Evolutionary conservation across 2,797 vertebrate species (phyloP).

Genomic region (Microtus californicus): DNA sequence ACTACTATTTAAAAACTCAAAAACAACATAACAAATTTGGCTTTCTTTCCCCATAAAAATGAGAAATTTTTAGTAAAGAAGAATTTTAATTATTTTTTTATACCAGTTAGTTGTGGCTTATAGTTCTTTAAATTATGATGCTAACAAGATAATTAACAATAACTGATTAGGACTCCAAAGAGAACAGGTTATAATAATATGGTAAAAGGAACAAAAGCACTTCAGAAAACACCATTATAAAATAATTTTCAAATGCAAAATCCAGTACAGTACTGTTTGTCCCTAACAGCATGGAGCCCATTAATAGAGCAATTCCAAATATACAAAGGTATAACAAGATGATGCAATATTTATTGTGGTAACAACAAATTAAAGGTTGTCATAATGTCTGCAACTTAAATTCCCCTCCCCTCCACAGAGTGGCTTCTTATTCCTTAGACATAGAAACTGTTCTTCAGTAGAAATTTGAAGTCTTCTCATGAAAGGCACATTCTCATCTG

Average conservation of each 20-base stretch:
- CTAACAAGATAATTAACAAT: constrained; percentile 59
- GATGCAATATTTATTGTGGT: constrained; percentile 80
- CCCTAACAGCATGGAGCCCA: constrained; percentile 64
- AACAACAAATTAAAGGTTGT: constrained; percentile 82
- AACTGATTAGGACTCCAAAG: constrained; percentile 76
- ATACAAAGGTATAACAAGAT: constrained; percentile 84
- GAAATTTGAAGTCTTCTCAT: constrained; percentile 84
- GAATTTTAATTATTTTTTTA: constrained; percentile 74
- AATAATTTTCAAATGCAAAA: constrained; percentile 75
- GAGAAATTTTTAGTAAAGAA: constrained; percentile 77
- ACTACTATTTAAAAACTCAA: constrained; percentile 72
- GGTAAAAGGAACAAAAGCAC: constrained; percentile 67
- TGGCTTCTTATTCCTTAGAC: constrained; percentile 86
- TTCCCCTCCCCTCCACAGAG: constrained; percentile 74
- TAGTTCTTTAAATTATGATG: constrained; percentile 74
- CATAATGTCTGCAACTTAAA: constrained; percentile 83
- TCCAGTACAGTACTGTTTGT: constrained; percentile 70
- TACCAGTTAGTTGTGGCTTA: constrained; percentile 59
- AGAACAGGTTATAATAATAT: constrained; percentile 73
- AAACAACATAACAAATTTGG: constrained; percentile 79
- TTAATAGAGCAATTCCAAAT: constrained; percentile 77
- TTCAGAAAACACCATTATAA: constrained; percentile 82
- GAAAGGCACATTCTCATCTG: constrained; percentile 90
- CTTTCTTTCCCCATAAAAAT: constrained; percentile 78
- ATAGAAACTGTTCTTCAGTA: constrained; percentile 83